A percentile compares a stretch with the other conserved stretches of the same genome.
phyloP scores from a whole-genome alignment of 2,113 vertebrate genomes.

The Chloropsis hardwickii region DNA sequence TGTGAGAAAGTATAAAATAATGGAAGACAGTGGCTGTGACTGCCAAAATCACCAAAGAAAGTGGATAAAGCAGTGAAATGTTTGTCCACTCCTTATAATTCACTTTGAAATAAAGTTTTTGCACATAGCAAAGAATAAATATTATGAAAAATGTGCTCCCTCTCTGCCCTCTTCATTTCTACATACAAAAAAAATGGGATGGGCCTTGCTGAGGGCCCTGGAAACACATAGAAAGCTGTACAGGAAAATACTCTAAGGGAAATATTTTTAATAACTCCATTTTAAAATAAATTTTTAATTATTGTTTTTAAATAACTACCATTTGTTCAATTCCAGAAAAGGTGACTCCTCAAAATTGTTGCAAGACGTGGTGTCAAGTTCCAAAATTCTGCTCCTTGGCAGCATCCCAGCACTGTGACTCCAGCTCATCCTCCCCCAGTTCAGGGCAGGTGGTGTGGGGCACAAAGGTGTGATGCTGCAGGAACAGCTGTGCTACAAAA shows the following conservation, averaged over 20 bases:
- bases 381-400: not conserved
- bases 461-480: not conserved
- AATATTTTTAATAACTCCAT: not conserved
- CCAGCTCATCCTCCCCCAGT: not conserved
- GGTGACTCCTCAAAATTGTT: fast-evolving
- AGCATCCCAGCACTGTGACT: not conserved
- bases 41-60: not conserved
- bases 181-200: not conserved
- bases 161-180: not conserved
- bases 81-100: not conserved
- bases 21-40: not conserved
- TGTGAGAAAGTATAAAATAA: not conserved
- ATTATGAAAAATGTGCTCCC: not conserved
- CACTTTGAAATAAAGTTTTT: not conserved
- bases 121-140: not conserved
- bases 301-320: not conserved
- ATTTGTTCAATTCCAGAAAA: not conserved
- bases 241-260: not conserved
- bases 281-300: not conserved
- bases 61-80: not conserved
- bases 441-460: not conserved
- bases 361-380: not conserved
- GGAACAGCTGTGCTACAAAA: not conserved
- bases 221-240: not conserved
- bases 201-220: not conserved